Base-by-base conservation (phyloP, 64 coral and sea anemone genomes). In the Hydrozoanthus tunicans region DNA sequence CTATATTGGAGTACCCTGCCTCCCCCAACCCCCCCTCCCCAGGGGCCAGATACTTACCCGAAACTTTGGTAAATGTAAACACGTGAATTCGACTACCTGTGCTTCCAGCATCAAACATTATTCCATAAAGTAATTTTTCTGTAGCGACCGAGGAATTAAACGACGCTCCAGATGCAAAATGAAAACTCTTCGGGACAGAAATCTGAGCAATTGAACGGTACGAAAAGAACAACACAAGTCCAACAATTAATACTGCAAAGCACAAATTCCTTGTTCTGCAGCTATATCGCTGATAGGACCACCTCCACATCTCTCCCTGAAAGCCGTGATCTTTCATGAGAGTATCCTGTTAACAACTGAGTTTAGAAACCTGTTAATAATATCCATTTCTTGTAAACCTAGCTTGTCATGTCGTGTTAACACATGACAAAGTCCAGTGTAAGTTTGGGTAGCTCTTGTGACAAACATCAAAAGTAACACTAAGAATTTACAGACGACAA, bases 41-140 rank as follows among this genome's bases (percentile, higher is more conserved):
- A 43, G 32, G 32, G 32, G 32, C 32, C 32, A 43, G 32, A 59
- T 5, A 26, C 86, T 91, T 69, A 96, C 92, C 95, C 91, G 25
- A 6, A 6, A 13, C 26, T 86, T 89, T 81, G 26, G 57, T 62
- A 59, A 99, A 99, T 23, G 91, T 81, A 81, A 92, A 99, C 3
- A 96, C 94, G 53, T 99, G 96, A 80, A 99, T 94, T 43, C 96
- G 93, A 57, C 94, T 99, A 1, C 96, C 96, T 6, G 96, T 99
- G 53, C 96, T 99, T 23, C 96, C 96, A 70, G 96, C 96, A 75
- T 99, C 96, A 85, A 99, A 96, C 95, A 96, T 96, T 61, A 96
- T 94, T 26, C 95, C 92, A 82, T 91, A 91, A 3, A 75, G 55
- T 62, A 73, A 74, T 4, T 75, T 73, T 24, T 74, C 70, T 6